phyloP scores from a whole-genome alignment of 2,888 invertebrate species.

The Cheilosia grossa region DNA sequence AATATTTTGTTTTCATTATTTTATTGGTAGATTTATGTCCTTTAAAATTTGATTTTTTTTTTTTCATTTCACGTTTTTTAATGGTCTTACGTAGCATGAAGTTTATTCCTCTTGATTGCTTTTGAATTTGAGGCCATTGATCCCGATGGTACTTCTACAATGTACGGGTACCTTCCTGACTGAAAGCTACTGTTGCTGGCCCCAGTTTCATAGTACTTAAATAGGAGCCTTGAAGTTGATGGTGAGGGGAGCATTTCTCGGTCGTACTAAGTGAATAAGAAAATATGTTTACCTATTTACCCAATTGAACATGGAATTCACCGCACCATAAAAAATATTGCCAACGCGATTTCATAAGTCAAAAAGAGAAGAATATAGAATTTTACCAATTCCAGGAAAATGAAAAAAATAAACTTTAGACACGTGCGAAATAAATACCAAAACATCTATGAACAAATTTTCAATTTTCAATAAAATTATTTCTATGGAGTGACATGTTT shows the following conservation, averaged over 20 bases:
- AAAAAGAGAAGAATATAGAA: conserved; percentile 43
- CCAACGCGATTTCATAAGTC: conserved; percentile 20
- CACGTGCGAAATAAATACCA: neutral
- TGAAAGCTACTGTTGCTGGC: conserved; percentile 42
- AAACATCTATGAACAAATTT: conserved; percentile 13
- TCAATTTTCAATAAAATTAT: too few species aligned
- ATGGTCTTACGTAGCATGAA: neutral
- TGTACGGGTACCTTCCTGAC: conserved; percentile 40
- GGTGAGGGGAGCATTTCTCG: neutral
- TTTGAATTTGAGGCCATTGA: neutral
- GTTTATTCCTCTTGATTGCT: neutral
- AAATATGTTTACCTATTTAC: neutral
- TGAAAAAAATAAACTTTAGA: neutral
- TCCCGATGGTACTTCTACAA: conserved; percentile 39
- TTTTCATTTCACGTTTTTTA: too few species aligned
- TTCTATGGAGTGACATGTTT: neutral
- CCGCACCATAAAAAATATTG: conserved; percentile 24
- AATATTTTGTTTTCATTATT: too few species aligned
- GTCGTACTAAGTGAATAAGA: conserved; percentile 22
- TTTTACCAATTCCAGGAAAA: conserved; percentile 28
- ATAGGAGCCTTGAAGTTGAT: neutral
- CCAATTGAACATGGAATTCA: neutral
- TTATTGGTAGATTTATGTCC: too few species aligned
- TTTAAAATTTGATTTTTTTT: too few species aligned
- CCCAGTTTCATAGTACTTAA: conserved; percentile 33